phyloP scores from a whole-genome alignment of 2,888 invertebrate species.

The Drosophila mimica region DNA sequence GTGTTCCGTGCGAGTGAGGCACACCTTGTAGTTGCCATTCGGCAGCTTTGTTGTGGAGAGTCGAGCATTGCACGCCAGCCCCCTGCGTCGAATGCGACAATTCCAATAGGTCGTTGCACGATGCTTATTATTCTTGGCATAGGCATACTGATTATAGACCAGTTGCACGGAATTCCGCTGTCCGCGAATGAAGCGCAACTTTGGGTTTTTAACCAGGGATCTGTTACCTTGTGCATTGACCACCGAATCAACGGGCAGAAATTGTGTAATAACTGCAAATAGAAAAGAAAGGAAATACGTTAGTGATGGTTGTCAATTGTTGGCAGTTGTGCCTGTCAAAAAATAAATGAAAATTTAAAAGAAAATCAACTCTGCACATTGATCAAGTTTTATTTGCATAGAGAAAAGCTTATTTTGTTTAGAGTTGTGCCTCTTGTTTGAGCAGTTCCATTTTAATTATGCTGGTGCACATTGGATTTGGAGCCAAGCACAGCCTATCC shows the following conservation, averaged over 20 bases:
- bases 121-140: constrained; percentile 82
- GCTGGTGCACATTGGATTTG: constrained; percentile 54
- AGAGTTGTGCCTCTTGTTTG: constrained; percentile 20
- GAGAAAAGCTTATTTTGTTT: background rate
- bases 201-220: background rate
- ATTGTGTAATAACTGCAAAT: constrained; percentile 13
- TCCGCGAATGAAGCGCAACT: constrained; percentile 80
- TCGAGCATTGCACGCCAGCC: constrained; percentile 80
- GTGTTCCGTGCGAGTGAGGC: constrained; percentile 81
- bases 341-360: constrained; percentile 20
- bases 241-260: constrained; percentile 27
- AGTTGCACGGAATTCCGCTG: constrained; percentile 83
- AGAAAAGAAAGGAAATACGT: constrained; percentile 17
- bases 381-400: constrained; percentile 28
- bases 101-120: constrained; percentile 84
- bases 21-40: constrained; percentile 81
- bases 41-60: constrained; percentile 77
- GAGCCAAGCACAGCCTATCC: constrained; percentile 40
- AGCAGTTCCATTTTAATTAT: constrained; percentile 15
- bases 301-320: constrained; percentile 9
- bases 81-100: constrained; percentile 82
- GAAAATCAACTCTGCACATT: background rate
- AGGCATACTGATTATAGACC: constrained; percentile 82
- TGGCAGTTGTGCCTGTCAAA: constrained; percentile 3
- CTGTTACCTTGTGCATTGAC: constrained; percentile 26